A percentile compares a stretch with the other conserved stretches of the same genome.
Conservation (phyloP, 2,888 invertebrate genomes). For the Lasiommata megera region DNA sequence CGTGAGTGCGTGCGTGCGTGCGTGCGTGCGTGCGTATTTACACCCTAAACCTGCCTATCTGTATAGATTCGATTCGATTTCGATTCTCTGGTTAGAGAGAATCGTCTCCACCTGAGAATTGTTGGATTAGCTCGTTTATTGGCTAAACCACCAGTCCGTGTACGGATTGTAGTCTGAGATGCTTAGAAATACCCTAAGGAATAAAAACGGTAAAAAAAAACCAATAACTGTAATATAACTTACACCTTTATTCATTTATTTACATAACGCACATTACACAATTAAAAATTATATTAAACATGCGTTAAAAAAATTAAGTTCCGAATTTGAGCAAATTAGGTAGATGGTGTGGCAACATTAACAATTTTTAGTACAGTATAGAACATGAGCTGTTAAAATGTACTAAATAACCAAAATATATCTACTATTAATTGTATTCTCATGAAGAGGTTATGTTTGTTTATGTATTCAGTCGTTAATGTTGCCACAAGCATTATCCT, state of each 20-base stretch:
- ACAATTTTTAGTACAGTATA: background rate
- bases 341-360: constrained; percentile 34
- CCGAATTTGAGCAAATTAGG: constrained; percentile 53
- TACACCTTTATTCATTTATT: constrained; percentile 71
- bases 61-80: no score
- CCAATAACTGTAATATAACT: constrained; percentile 45
- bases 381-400: background rate
- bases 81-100: no score
- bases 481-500: constrained; percentile 1
- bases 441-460: no score
- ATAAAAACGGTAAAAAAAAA: background rate
- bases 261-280: constrained; percentile 41
- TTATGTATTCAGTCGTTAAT: background rate
- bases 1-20: no score
- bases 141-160: no score
- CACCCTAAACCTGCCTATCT: no score
- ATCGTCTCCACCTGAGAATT: no score
- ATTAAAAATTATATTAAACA: constrained; percentile 48
- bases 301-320: constrained; percentile 43
- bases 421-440: no score
- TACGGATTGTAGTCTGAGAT: no score
- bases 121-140: no score
- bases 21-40: no score
- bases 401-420: background rate
- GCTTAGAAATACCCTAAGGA: no score